These are phyloP conservation scores for Trichomalopsis sarcophagae DNA, from an alignment of 1,140 invertebrate species.

Conservation along the genomic window DNA sequence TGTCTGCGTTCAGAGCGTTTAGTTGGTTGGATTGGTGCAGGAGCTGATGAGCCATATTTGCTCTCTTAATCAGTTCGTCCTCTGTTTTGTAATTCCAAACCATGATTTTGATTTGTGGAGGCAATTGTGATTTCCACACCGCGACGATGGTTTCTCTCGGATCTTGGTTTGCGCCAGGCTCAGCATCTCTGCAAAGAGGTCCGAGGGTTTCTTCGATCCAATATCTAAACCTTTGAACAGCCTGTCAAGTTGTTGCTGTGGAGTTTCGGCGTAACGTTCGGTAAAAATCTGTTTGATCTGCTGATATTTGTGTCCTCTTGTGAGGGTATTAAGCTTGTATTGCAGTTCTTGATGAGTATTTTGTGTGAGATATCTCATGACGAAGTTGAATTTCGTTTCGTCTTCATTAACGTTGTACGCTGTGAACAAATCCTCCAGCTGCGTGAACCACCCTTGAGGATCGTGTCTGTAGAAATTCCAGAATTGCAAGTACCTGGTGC, in stretches of 20 bases:
- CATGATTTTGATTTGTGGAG: background rate
- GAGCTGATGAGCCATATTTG: too few species aligned
- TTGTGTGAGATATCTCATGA: too few species aligned
- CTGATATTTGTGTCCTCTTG: too few species aligned
- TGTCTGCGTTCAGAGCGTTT: too few species aligned
- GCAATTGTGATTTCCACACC: background rate
- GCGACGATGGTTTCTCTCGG: background rate
- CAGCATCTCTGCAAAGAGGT: background rate
- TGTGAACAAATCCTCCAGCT: background rate
- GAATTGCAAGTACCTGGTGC: too few species aligned
- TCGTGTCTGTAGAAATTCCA: background rate
- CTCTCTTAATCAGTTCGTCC: too few species aligned
- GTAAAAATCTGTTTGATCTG: too few species aligned
- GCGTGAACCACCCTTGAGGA: background rate
- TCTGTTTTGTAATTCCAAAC: background rate
- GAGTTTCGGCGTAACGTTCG: background rate
- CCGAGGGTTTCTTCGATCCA: background rate
- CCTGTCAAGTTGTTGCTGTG: background rate
- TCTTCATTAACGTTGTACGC: background rate
- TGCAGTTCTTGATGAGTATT: too few species aligned
- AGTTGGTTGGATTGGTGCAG: too few species aligned
- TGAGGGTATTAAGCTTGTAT: too few species aligned
- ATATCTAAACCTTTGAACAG: constrained; percentile 1
- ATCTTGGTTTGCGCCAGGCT: background rate
- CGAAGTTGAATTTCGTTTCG: background rate